These are phyloP conservation scores for Aproaerema taeniolella DNA, from an alignment of 2,888 invertebrate species.

Conservation along the genomic window DNA sequence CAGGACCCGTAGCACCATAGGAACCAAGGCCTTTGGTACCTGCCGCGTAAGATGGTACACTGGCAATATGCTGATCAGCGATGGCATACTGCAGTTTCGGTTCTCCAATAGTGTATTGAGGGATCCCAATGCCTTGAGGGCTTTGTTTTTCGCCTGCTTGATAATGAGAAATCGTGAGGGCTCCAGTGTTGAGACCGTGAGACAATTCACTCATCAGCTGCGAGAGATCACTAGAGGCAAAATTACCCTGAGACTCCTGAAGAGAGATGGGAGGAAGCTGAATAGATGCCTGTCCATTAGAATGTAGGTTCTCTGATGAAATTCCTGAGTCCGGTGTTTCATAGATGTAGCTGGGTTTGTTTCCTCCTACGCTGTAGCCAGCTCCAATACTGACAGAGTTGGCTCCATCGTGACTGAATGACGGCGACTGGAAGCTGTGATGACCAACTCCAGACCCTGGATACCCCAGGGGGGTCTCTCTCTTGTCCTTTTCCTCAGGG, in stretches of 20 bases:
- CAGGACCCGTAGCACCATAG: conserved; percentile 61
- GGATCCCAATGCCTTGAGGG: conserved; percentile 43
- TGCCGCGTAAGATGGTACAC: conserved; percentile 53
- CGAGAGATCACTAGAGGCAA: conserved; percentile 47
- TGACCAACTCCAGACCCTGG: conserved; percentile 7
- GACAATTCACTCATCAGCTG: conserved; percentile 64
- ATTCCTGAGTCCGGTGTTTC: conserved; percentile 42
- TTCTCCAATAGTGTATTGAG: conserved; percentile 44
- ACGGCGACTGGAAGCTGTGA: conserved; percentile 32
- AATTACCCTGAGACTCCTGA: conserved; percentile 46
- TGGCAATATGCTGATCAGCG: conserved; percentile 38
- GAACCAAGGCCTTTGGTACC: conserved; percentile 66
- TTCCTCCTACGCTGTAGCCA: conserved; percentile 67
- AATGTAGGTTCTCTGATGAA: conserved; percentile 41
- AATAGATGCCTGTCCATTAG: conserved; percentile 44
- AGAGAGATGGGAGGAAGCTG: conserved; percentile 60
- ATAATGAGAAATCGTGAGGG: conserved; percentile 33
- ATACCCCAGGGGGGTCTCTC: conserved; percentile 54
- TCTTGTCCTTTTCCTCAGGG: conserved; percentile 57
- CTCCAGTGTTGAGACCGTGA: conserved; percentile 54
- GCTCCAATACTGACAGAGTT: conserved; percentile 65
- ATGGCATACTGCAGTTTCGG: conserved; percentile 48
- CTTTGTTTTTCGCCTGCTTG: conserved; percentile 44
- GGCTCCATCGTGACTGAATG: conserved; percentile 52
- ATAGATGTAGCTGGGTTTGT: conserved; percentile 49